phyloP scores from a whole-genome alignment of 2,797 vertebrate species.

The Acanthurus leucopareius region DNA sequence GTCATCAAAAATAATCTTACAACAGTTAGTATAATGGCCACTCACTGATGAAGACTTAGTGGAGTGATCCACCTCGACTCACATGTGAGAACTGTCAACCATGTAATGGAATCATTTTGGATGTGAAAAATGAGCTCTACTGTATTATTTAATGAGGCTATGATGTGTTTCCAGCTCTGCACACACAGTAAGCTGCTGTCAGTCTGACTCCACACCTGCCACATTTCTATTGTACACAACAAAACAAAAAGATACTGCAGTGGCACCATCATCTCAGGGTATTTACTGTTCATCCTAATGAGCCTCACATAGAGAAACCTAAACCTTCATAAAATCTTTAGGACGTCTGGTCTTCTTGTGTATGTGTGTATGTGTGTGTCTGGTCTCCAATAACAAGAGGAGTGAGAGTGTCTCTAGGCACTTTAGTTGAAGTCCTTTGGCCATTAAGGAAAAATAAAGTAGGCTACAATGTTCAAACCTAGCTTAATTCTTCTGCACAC shows the following conservation, averaged over 20 bases:
- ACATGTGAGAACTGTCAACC: slow-evolving; percentile 43
- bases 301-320: slow-evolving; percentile 69
- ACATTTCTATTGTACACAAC: not conserved
- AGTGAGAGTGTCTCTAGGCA: slow-evolving; percentile 79
- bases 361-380: slow-evolving; percentile 48
- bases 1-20: too few relatives aligned
- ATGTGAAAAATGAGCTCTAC: slow-evolving; percentile 76
- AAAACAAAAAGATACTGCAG: not conserved
- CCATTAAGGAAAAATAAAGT: slow-evolving; percentile 16
- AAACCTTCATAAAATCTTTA: slow-evolving; percentile 88
- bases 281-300: slow-evolving; percentile 43
- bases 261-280: slow-evolving; percentile 14
- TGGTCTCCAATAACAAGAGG: slow-evolving; percentile 65
- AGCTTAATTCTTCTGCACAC: not conserved
- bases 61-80: slow-evolving; percentile 19
- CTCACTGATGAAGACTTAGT: too few relatives aligned
- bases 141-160: slow-evolving; percentile 70
- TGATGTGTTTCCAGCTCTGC: slow-evolving; percentile 24
- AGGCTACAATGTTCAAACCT: not conserved
- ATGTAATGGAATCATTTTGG: slow-evolving; percentile 75
- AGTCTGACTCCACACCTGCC: not conserved
- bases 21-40: too few relatives aligned
- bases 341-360: slow-evolving; percentile 62
- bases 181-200: slow-evolving; percentile 6
- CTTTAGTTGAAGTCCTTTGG: slow-evolving; percentile 50